Conservation (phyloP, 2,113 vertebrate species). For the Ceratotherium simum region DNA sequence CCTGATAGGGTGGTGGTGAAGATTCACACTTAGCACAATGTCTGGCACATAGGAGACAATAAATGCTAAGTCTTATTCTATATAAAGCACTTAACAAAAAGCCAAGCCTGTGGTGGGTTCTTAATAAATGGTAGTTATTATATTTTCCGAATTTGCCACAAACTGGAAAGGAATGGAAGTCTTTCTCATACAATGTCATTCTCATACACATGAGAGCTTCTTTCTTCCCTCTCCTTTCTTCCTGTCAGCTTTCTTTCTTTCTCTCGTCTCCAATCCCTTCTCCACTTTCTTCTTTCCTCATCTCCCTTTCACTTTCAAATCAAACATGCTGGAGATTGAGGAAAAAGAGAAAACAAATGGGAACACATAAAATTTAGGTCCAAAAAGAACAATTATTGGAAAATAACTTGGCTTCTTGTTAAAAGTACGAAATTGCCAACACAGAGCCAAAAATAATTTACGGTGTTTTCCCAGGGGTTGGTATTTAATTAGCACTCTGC, state of each 20-base stretch:
- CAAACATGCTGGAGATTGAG: background rate
- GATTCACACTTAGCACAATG: background rate
- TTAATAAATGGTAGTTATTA: background rate
- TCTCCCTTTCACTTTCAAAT: constrained; percentile 41
- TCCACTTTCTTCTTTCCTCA: constrained; percentile 9
- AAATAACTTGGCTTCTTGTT: constrained; percentile 33
- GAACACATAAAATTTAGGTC: background rate
- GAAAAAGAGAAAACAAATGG: background rate
- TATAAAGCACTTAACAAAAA: background rate
- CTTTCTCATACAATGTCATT: background rate
- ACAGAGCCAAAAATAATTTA: constrained; percentile 35
- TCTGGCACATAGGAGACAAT: background rate
- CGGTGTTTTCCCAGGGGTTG: constrained; percentile 59
- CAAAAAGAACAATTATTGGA: constrained; percentile 30
- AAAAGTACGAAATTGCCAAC: background rate
- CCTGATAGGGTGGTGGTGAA: background rate
- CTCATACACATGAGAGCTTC: background rate
- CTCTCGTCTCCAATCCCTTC: background rate
- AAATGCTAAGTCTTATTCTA: background rate
- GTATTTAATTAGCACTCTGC: constrained; percentile 75
- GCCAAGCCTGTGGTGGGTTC: background rate
- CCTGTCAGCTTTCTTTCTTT: background rate
- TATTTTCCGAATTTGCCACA: background rate
- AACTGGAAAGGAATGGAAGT: background rate
- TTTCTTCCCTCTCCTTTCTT: background rate